Percentiles rank a stretch among this genome's conserved stretches.
phyloP scores from a whole-genome alignment of 2,113 vertebrate genomes.

The Pomatorhinus ruficollis region DNA sequence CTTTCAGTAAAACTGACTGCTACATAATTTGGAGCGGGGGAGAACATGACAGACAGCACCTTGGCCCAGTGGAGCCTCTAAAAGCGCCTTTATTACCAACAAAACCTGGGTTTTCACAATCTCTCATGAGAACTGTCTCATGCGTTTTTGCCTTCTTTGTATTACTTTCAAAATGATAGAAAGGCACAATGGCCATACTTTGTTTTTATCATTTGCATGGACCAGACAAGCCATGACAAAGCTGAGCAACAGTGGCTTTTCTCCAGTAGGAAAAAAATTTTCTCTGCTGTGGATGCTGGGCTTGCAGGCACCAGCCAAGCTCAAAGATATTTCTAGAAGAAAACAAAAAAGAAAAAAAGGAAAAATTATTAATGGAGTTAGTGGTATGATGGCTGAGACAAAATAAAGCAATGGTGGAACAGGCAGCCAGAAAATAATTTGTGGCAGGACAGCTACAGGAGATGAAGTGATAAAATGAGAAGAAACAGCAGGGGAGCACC shows the following conservation, averaged over 20 bases:
- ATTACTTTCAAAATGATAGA: not conserved
- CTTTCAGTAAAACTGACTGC: not conserved
- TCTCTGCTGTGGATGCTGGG: not conserved
- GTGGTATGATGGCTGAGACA: not conserved
- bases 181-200: not conserved
- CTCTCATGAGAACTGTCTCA: not conserved
- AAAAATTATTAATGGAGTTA: not conserved
- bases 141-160: not conserved
- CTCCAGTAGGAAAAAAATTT: not conserved
- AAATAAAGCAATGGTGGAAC: not conserved
- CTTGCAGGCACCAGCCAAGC: not conserved
- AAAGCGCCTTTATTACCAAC: not conserved
- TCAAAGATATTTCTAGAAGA: not conserved
- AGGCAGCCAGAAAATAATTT: conserved; percentile 26
- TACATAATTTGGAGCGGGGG: not conserved
- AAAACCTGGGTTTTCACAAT: not conserved
- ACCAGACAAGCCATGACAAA: not conserved
- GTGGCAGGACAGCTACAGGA: not conserved
- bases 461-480: not conserved
- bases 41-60: not conserved
- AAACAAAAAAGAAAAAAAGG: not conserved
- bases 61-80: not conserved
- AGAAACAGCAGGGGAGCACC: not conserved
- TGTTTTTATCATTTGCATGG: not conserved
- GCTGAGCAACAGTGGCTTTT: not conserved